Evolutionary conservation across 2,888 invertebrate species (phyloP), one percentile per base, ranked within the genome.

Genomic region (Andrena bucephala): DNA sequence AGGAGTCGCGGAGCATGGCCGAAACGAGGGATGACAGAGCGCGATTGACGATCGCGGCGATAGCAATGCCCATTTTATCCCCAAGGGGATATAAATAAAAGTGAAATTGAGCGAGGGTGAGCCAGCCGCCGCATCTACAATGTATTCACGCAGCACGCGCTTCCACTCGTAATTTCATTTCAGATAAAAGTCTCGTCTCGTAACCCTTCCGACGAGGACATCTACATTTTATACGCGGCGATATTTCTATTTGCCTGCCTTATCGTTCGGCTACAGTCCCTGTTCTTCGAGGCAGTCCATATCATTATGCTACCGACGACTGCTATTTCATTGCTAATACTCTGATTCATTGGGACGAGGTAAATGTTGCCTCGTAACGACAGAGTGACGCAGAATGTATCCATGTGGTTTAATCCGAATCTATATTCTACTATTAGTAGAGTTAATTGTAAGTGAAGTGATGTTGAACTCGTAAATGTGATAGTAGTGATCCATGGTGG

Each of bases 51-150:
- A 31, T 52, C 60, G 68, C 29, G 63, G 68, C 69, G 66, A 87
- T 79, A 77, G 70, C 68, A 69, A 66, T 68, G 67, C 68, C 71
- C 73, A 60, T 60, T 73, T 79, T 81, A 77, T 84, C 83, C 80
- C 70, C 75, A 71, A 67, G 72, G 81, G 85, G 82, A 67, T 77
- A 86, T 86, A 87, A 88, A 88, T 86, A 89, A 88, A 87, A 80
- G 13, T 77, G 69, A 81, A 87, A 85, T 88, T 85, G 81, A 68
- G 74, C 68, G 78, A 85, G 77, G 81, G 75, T 66, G 73, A 73
- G 52, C 80, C 50, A 57, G 62, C 24, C 33, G 68, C 31, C 57
- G 16, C 73, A 67, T 77, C 72, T 85, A 83, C 72, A 80, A 87
- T 83, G 71, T 85, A 83, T 87, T 84, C 81, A 77, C 73, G 75